phyloP scores from a whole-genome alignment of 2,888 invertebrate genomes.

The Apeira syringaria region DNA sequence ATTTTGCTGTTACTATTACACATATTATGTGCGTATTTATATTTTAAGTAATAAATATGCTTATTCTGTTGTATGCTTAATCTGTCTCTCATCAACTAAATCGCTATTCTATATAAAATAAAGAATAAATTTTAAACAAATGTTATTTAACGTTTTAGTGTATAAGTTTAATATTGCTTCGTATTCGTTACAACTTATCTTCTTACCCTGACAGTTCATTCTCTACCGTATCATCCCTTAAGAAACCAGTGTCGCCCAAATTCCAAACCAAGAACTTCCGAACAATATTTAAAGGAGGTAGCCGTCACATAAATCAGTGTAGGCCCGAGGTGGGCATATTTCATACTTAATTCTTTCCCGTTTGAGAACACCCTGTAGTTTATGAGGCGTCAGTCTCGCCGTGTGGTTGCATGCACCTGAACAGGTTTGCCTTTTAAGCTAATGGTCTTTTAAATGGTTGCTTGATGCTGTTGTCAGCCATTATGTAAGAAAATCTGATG shows the following conservation, averaged over 20 bases:
- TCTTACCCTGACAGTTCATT: no score
- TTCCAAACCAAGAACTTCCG: slow-evolving; percentile 33
- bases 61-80: no score
- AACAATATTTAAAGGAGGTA: slow-evolving; percentile 61
- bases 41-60: no score
- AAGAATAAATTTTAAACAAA: no score
- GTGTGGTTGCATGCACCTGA: slow-evolving; percentile 55
- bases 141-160: no score
- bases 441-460: slow-evolving; percentile 31
- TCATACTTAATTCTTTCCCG: slow-evolving; percentile 82
- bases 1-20: no score
- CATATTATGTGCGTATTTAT: no score
- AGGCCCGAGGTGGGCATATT: slow-evolving; percentile 76
- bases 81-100: no score
- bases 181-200: no score
- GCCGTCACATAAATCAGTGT: slow-evolving; percentile 75
- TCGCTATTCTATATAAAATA: no score
- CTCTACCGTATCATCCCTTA: background rate
- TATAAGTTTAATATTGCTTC: no score
- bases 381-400: slow-evolving; percentile 63
- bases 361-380: slow-evolving; percentile 56
- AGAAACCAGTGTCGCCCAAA: slow-evolving; percentile 33
- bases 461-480: slow-evolving; percentile 5
- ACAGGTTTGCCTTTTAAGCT: slow-evolving; percentile 34
- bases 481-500: slow-evolving; percentile 8